A percentile compares a stretch with the other conserved stretches of the same genome.
These are phyloP conservation scores for Kryphioiulus occultus DNA, from an alignment of 2,888 invertebrate genomes.

Conservation along the genomic window DNA sequence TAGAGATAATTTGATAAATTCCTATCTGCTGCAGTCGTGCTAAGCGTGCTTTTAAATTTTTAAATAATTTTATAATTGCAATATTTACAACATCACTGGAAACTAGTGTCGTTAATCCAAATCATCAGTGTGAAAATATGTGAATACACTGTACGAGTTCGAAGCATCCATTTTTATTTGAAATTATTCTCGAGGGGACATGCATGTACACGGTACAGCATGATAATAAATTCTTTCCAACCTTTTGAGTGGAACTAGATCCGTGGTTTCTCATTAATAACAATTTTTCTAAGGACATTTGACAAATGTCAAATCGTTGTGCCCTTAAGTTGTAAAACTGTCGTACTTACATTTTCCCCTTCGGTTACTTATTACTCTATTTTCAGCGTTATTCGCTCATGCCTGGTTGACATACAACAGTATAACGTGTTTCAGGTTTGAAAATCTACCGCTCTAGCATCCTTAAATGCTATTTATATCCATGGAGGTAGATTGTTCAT, in stretches of 20 bases:
- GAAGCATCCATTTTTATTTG: no score
- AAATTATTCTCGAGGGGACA: no score
- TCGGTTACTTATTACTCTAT: background rate
- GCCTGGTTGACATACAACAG: background rate
- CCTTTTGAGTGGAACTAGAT: background rate
- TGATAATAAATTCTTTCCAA: background rate
- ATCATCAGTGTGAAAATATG: no score
- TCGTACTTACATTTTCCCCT: background rate
- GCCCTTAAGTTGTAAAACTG: background rate
- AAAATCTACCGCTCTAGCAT: background rate
- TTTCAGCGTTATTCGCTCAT: background rate
- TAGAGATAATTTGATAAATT: no score
- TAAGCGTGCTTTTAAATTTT: no score
- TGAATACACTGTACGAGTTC: no score
- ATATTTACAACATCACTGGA: no score
- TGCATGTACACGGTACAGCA: no score
- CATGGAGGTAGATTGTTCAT: slow-evolving; percentile 1
- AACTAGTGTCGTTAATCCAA: no score
- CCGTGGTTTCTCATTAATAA: background rate
- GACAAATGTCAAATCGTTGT: background rate
- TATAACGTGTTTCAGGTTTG: background rate
- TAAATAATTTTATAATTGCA: no score
- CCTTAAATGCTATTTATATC: slow-evolving; percentile 1
- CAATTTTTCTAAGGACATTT: background rate
- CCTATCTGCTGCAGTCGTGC: no score